A percentile compares a stretch with the other conserved stretches of the same genome.
Evolutionary conservation across 1,140 invertebrate species (phyloP).

Genomic region (Leguminivora glycinivorella): DNA sequence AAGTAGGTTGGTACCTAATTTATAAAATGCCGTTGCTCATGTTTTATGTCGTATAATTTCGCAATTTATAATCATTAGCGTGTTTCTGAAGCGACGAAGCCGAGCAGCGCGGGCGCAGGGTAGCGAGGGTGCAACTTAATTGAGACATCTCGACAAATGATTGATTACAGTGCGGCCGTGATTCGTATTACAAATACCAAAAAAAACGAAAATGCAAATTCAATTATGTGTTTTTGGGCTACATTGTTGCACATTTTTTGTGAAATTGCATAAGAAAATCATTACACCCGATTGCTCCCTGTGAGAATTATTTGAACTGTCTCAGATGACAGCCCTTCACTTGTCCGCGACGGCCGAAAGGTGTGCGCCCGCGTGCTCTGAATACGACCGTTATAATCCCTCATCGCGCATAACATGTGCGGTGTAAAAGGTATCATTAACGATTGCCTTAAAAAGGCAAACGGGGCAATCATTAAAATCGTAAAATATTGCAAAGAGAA

Average conservation of each 20-base stretch:
- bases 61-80: conserved; percentile 71
- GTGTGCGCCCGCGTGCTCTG: conserved; percentile 46
- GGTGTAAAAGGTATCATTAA: conserved; percentile 76
- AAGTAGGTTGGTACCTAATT: conserved; percentile 28
- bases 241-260: conserved; percentile 41
- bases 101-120: conserved; percentile 36
- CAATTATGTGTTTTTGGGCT: conserved; percentile 44
- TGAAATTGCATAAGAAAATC: conserved; percentile 48
- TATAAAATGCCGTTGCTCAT: conserved; percentile 46
- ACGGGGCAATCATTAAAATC: conserved; percentile 74
- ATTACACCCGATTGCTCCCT: conserved; percentile 58
- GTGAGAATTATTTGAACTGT: conserved; percentile 67
- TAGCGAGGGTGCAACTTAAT: conserved; percentile 61
- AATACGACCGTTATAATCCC: conserved; percentile 71
- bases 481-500: conserved; percentile 71
- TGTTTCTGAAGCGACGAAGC: conserved; percentile 49
- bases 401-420: conserved; percentile 67
- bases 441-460: conserved; percentile 74
- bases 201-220: conserved; percentile 60
- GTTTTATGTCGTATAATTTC: conserved; percentile 61
- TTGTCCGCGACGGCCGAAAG: conserved; percentile 48
- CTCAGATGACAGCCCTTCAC: conserved; percentile 73
- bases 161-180: conserved; percentile 61
- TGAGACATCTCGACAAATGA: conserved; percentile 71
- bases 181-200: conserved; percentile 64